Conservation (phyloP, 2,113 vertebrate species). For the Sapajus apella region DNA sequence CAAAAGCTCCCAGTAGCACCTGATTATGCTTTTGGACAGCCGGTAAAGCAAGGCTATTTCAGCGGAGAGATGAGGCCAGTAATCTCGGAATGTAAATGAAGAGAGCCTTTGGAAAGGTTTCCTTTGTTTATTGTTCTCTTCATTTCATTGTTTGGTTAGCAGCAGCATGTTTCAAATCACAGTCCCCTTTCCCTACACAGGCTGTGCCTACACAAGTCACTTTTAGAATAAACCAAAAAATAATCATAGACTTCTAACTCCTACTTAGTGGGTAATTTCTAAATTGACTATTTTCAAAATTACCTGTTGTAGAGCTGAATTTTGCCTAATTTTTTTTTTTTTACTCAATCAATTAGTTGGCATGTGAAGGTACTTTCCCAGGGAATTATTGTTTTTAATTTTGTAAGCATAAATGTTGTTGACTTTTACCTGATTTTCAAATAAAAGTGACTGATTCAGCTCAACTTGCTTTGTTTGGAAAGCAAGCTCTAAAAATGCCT, state of each 20-base stretch:
- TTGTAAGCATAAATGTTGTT: neutral
- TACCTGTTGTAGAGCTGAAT: slow-evolving; percentile 37
- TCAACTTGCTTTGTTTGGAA: slow-evolving; percentile 64
- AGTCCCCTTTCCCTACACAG: neutral
- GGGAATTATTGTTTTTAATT: neutral
- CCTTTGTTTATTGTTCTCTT: slow-evolving; percentile 75
- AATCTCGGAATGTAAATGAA: slow-evolving; percentile 78
- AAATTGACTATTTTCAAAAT: slow-evolving; percentile 43
- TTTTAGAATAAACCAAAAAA: slow-evolving; percentile 47
- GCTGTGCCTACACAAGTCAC: slow-evolving; percentile 25
- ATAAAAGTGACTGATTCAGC: slow-evolving; percentile 15
- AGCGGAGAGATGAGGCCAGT: slow-evolving; percentile 64
- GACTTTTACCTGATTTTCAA: slow-evolving; percentile 42
- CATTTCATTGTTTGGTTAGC: slow-evolving; percentile 57
- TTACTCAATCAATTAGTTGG: neutral
- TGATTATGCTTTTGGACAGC: slow-evolving; percentile 73
- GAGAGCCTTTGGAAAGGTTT: slow-evolving; percentile 60
- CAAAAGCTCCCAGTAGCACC: slow-evolving; percentile 41
- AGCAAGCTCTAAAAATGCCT: slow-evolving; percentile 19
- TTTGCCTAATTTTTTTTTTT: slow-evolving; percentile 28
- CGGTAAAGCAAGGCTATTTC: slow-evolving; percentile 57
- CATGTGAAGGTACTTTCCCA: neutral
- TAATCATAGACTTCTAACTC: slow-evolving; percentile 1
- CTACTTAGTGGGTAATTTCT: neutral
- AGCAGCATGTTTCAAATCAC: slow-evolving; percentile 27